A percentile compares a stretch with the other conserved stretches of the same genome.
phyloP scores from a whole-genome alignment of 2,888 invertebrate species.

The Osmoderma eremita region DNA sequence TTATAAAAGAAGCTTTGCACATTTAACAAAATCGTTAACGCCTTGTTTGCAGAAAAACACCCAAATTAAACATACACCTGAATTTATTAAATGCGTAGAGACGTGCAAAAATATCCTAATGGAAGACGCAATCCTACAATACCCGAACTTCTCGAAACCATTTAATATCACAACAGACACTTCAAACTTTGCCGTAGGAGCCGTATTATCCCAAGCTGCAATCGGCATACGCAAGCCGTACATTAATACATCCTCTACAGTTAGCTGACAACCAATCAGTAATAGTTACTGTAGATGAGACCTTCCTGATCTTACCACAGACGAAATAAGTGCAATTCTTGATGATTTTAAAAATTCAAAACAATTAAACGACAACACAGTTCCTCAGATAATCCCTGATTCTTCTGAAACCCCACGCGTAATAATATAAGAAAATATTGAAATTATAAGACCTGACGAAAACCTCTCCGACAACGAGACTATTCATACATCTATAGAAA shows the following conservation, averaged over 20 bases:
- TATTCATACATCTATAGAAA: neutral
- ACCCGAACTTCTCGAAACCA: slow-evolving; percentile 39
- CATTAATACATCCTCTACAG: slow-evolving; percentile 9
- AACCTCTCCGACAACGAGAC: neutral
- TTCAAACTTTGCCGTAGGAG: slow-evolving; percentile 33
- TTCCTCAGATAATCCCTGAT: neutral
- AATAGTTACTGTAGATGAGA: neutral
- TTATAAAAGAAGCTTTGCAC: slow-evolving; percentile 40
- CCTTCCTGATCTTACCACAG: neutral
- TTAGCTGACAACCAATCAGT: neutral
- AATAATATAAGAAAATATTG: neutral
- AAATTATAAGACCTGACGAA: neutral
- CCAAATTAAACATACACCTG: slow-evolving; percentile 15
- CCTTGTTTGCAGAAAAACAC: slow-evolving; percentile 28
- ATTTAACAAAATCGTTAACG: slow-evolving; percentile 39
- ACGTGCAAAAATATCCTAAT: slow-evolving; percentile 39
- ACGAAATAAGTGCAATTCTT: neutral
- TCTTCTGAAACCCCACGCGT: neutral
- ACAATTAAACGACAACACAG: neutral
- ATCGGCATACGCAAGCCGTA: slow-evolving; percentile 27
- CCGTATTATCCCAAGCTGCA: slow-evolving; percentile 41
- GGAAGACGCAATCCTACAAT: slow-evolving; percentile 35
- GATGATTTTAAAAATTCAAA: neutral
- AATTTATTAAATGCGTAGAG: slow-evolving; percentile 32
- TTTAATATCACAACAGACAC: slow-evolving; percentile 38